A percentile compares a stretch with the other conserved stretches of the same genome.
Evolutionary conservation across 2,113 vertebrate species (phyloP).

Genomic region (Dipodomys stephensi): DNA sequence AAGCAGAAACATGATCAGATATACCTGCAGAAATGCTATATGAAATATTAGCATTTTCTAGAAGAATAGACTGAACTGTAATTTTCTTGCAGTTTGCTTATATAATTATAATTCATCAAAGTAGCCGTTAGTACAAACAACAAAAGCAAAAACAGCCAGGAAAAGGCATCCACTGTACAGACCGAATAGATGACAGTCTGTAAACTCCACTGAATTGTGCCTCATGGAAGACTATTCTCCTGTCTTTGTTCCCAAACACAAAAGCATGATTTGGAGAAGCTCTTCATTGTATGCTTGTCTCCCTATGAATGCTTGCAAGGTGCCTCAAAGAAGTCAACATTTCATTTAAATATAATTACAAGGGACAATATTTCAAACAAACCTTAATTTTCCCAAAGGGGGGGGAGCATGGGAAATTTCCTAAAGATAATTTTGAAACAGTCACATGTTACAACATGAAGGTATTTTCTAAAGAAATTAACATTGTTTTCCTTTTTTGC

Average conservation of each 20-base stretch:
- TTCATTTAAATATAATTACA: constrained; percentile 5
- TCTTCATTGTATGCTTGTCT: background rate
- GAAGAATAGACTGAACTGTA: background rate
- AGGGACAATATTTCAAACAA: background rate
- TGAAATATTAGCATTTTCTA: background rate
- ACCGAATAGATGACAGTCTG: background rate
- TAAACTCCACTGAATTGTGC: background rate
- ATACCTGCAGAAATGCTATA: background rate
- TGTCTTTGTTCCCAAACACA: constrained; percentile 36
- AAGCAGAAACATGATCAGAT: background rate
- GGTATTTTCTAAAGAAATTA: constrained; percentile 29
- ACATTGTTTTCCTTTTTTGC: background rate
- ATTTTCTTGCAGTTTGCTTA: constrained; percentile 1
- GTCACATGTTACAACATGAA: constrained; percentile 3
- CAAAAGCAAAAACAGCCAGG: background rate
- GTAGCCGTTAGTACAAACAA: background rate
- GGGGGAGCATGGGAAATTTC: background rate
- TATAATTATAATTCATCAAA: constrained; percentile 14
- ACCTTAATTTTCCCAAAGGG: background rate
- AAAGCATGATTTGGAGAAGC: background rate
- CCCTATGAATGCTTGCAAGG: background rate
- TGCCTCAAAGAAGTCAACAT: background rate
- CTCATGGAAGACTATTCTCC: background rate
- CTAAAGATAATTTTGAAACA: constrained; percentile 30
- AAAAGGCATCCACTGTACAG: background rate